These are phyloP conservation scores for Agonopterix heracliana DNA, from an alignment of 2,888 invertebrate genomes.

Conservation along the genomic window DNA sequence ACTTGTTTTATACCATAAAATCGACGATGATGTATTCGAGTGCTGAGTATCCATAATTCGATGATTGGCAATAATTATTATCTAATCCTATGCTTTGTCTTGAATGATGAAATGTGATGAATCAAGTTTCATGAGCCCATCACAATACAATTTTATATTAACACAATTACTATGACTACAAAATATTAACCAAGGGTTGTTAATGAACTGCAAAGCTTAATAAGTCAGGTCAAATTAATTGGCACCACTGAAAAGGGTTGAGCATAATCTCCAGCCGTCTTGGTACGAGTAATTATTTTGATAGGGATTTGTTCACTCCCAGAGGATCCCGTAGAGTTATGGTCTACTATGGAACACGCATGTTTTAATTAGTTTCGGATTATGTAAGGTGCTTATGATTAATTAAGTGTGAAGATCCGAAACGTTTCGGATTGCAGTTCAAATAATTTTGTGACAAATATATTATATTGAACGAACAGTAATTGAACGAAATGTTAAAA, in stretches of 20 bases:
- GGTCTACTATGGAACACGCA: slow-evolving; percentile 24
- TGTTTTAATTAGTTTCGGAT: slow-evolving; percentile 64
- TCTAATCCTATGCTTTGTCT: too few species aligned
- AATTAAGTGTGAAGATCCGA: background rate
- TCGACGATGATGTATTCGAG: too few species aligned
- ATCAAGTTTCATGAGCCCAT: too few species aligned
- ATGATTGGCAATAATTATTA: too few species aligned
- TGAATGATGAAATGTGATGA: too few species aligned
- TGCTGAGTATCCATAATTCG: too few species aligned
- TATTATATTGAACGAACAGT: too few species aligned
- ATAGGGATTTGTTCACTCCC: slow-evolving; percentile 38
- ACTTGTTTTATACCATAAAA: too few species aligned
- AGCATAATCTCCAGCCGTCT: slow-evolving; percentile 31
- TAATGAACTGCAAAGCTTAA: slow-evolving; percentile 37
- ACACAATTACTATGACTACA: background rate
- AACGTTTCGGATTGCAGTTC: background rate
- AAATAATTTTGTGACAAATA: too few species aligned
- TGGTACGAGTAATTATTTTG: slow-evolving; percentile 51
- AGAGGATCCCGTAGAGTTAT: slow-evolving; percentile 22
- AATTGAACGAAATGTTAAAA: too few species aligned
- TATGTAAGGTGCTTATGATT: slow-evolving; percentile 23
- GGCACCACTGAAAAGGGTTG: slow-evolving; percentile 37
- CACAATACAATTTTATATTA: too few species aligned
- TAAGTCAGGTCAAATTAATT: slow-evolving; percentile 43
- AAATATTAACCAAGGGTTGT: slow-evolving; percentile 13